phyloP scores from a whole-genome alignment of 2,888 invertebrate genomes.

The Drosophila affinis region DNA sequence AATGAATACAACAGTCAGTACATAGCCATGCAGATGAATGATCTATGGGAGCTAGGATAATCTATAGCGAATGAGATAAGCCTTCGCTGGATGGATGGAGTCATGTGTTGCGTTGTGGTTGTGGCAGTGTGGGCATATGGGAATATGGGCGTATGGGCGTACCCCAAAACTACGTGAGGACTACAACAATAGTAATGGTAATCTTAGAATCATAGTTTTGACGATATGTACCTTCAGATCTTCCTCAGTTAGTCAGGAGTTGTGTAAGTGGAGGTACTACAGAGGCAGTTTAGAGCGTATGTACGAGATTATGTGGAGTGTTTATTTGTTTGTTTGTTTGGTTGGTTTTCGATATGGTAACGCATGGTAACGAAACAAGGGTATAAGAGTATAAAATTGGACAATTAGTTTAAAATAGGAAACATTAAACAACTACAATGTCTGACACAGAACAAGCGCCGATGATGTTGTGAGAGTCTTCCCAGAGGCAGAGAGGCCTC shows the following conservation, averaged over 20 bases:
- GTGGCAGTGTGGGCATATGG: constrained; percentile 2
- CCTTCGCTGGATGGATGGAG: constrained; percentile 4
- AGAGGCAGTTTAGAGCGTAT: constrained; percentile 57
- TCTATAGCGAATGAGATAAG: neutral
- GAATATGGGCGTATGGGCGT: constrained; percentile 6
- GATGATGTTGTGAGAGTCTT: neutral
- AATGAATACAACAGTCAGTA: neutral
- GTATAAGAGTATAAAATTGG: constrained; percentile 53
- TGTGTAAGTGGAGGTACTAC: constrained; percentile 69
- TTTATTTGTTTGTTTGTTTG: constrained; percentile 31
- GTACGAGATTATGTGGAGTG: constrained; percentile 39
- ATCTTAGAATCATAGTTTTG: constrained; percentile 48
- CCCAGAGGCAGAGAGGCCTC: neutral
- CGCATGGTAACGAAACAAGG: constrained; percentile 49
- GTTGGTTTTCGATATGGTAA: constrained; percentile 33
- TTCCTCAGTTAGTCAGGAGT: constrained; percentile 83
- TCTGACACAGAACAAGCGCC: constrained; percentile 43
- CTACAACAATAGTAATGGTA: constrained; percentile 46
- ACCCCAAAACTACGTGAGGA: constrained; percentile 55
- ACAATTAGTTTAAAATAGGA: constrained; percentile 64
- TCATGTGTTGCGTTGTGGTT: constrained; percentile 18
- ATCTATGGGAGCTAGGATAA: neutral
- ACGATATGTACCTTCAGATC: constrained; percentile 82
- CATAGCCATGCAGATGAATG: neutral
- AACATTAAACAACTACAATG: constrained; percentile 55